Conservation (phyloP, 2,113 vertebrate species). For the Empidonax alnorum region DNA sequence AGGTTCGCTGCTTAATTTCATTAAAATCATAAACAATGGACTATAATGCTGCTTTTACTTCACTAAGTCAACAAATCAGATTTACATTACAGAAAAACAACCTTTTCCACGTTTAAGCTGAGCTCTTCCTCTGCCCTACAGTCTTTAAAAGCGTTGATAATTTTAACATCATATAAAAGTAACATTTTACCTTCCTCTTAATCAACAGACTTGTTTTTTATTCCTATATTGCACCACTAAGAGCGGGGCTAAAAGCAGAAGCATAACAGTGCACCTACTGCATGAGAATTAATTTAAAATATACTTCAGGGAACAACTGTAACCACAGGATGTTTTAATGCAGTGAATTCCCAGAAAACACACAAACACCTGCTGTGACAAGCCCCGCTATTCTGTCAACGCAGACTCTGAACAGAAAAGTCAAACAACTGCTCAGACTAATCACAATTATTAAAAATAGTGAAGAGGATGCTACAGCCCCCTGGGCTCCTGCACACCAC, state of each 20-base stretch:
- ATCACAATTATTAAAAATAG: not conserved
- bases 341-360: not conserved
- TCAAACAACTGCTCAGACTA: not conserved
- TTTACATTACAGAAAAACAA: not conserved
- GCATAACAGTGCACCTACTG: not conserved
- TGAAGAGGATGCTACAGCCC: not conserved
- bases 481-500: not conserved
- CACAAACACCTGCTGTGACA: not conserved
- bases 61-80: not conserved
- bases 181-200: not conserved
- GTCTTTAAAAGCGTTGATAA: not conserved
- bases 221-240: not conserved
- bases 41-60: not conserved
- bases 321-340: not conserved
- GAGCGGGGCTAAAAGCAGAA: not conserved
- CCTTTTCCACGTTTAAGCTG: no score
- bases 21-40: not conserved
- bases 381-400: not conserved
- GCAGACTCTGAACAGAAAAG: not conserved
- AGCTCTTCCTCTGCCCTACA: not conserved
- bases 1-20: not conserved
- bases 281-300: not conserved
- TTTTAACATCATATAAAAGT: not conserved
- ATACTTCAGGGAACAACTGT: not conserved
- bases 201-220: not conserved